Evolutionary conservation across 2,113 vertebrate species (phyloP), one percentile per base, ranked within the genome.

Genomic region (Grallaria varia): DNA sequence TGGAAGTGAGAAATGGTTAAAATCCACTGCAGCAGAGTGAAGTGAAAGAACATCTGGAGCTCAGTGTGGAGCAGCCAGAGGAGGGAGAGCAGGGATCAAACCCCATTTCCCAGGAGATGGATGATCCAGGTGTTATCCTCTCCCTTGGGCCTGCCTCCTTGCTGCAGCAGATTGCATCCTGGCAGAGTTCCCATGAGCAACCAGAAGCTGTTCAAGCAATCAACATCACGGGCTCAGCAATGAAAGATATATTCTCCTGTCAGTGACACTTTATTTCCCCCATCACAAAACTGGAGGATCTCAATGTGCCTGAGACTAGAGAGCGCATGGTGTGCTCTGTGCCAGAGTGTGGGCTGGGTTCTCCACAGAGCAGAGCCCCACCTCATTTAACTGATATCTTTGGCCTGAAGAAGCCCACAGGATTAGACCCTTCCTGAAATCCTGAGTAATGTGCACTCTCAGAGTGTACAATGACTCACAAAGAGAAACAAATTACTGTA

Each of bases 401-500:
- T 72, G 85, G 76, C 64, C 72, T 84, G 68, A 84, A 37, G 76
- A 90, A 96, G 33, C 47, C 60, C 1, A 4, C 55, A 77, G 82
- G 47, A 91, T 95, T 80, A 88, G 72, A 83, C 44, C 53, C 31
- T 91, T 78, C n/a, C 84, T 72, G 82, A 83, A 78, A 74, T 58
- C 67, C 87, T 91, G 87, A 95, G 39, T 92, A 91, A 90, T 95
- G 87, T 93, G 63, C n/a, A 2, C 74, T 87, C 72, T 94, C 52
- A 78, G 72, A 86, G 44, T 81, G 63, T 88, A 73, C 88, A 88
- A 44, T 93, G 95, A 95, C 85, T 94, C 88, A 93, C 90, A 88
- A 91, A 94, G 88, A 92, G 90, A 90, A 93, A 96, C 87, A 96
- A 94, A 93, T 96, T 96, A 94, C 95, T 92, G 88, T 94, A 97